phyloP scores from a whole-genome alignment of 1,140 invertebrate species.

The Bombus cullumanus region DNA sequence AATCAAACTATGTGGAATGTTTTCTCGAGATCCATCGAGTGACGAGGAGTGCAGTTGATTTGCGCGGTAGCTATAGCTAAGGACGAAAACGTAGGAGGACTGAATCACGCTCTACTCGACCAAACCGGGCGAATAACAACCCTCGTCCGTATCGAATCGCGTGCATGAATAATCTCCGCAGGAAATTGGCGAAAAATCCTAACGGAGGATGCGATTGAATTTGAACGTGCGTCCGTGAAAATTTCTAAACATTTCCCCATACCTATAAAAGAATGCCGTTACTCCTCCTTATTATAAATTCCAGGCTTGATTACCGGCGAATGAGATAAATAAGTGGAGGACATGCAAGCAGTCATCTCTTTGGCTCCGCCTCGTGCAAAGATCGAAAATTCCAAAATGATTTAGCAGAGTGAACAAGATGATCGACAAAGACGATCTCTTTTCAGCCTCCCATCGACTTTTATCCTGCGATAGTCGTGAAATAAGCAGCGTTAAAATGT shows the following conservation, averaged over 20 bases:
- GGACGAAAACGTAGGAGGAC: background rate
- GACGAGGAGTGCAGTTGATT: background rate
- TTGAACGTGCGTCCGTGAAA: background rate
- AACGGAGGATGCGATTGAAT: too few relatives aligned
- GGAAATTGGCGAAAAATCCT: background rate
- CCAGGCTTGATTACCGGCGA: too few relatives aligned
- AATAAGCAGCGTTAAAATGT: background rate
- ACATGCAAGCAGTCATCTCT: too few relatives aligned
- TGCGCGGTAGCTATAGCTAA: background rate
- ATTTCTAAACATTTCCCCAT: background rate
- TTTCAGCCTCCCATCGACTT: background rate
- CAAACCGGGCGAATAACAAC: background rate
- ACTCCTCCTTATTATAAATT: too few relatives aligned
- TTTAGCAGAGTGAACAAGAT: background rate
- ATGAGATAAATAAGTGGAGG: too few relatives aligned
- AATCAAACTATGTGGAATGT: slow-evolving; percentile 51
- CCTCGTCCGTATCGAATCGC: too few relatives aligned
- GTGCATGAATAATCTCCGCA: too few relatives aligned
- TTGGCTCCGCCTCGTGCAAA: too few relatives aligned
- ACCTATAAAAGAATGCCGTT: too few relatives aligned
- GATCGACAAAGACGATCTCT: background rate
- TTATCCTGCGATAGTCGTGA: background rate
- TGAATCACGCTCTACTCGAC: slow-evolving; percentile 22
- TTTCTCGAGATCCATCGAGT: background rate
- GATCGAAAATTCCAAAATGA: background rate